Percentiles rank a stretch among this genome's conserved stretches.
These are phyloP conservation scores for Taxidea taxus DNA, from an alignment of 2,113 vertebrate genomes.

Conservation along the genomic window DNA sequence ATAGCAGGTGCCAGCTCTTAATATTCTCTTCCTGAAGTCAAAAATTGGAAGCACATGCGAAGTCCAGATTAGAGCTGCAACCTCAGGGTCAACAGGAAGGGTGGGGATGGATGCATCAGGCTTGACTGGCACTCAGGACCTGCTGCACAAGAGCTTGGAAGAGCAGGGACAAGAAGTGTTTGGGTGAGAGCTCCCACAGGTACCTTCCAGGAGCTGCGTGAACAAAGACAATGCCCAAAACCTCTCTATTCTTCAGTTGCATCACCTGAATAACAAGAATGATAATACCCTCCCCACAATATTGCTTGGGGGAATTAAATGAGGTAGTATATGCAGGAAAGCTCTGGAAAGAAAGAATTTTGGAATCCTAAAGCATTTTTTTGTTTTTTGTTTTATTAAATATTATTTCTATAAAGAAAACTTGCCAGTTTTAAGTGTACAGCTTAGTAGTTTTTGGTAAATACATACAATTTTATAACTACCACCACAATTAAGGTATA, in stretches of 20 bases:
- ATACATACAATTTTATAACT: background rate
- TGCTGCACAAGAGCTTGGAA: background rate
- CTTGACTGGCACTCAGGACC: background rate
- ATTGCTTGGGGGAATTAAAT: background rate
- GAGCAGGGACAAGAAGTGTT: background rate
- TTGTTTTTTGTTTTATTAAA: background rate
- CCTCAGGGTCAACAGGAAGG: background rate
- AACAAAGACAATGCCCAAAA: background rate
- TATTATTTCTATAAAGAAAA: background rate
- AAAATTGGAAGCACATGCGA: background rate
- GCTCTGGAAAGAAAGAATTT: background rate
- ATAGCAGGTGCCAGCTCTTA: background rate
- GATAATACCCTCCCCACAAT: background rate
- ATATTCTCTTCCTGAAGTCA: background rate
- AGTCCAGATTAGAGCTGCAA: background rate
- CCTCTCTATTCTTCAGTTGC: background rate
- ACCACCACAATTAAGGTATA: background rate
- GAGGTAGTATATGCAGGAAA: background rate
- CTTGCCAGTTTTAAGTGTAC: background rate
- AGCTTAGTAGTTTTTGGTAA: background rate
- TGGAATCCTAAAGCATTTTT: background rate
- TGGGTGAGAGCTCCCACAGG: background rate
- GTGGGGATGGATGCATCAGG: background rate
- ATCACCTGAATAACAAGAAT: background rate
- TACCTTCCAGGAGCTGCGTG: background rate